Percentiles rank a stretch among this genome's conserved stretches.
Conservation (phyloP, 2,888 invertebrate genomes). For the Heliconius ismenius region DNA sequence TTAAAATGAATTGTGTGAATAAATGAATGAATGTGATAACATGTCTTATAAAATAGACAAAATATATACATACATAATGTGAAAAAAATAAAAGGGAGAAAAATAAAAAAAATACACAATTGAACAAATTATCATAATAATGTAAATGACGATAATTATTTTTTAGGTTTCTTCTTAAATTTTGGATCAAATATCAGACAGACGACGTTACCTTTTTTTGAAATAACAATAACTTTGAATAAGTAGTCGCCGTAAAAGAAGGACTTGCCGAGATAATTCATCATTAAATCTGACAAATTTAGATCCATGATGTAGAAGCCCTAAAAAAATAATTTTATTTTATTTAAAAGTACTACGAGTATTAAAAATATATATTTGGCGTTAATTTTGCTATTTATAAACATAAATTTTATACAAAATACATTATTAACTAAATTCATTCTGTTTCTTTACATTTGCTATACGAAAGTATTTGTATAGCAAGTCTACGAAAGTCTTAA, state of each 20-base stretch:
- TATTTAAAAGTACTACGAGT: not conserved
- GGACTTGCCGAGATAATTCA: slow-evolving; percentile 47
- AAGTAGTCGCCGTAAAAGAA: slow-evolving; percentile 52
- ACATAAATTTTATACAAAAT: no score
- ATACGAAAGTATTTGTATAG: no score
- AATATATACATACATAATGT: no score
- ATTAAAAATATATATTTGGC: no score
- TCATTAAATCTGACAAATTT: slow-evolving; percentile 46
- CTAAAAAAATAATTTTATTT: slow-evolving; percentile 41
- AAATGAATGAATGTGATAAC: no score
- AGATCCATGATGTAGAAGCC: slow-evolving; percentile 44
- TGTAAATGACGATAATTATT: not conserved
- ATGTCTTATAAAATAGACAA: no score
- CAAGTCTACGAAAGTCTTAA: no score
- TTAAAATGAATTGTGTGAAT: no score
- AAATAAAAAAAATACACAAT: not conserved
- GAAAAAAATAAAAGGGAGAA: not conserved
- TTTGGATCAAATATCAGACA: slow-evolving; percentile 48
- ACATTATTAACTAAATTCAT: no score
- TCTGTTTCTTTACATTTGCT: no score
- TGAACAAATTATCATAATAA: not conserved
- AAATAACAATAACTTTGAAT: slow-evolving; percentile 45
- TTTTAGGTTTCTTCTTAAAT: slow-evolving; percentile 45
- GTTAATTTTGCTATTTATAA: no score
- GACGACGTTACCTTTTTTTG: slow-evolving; percentile 49